Percentiles rank a stretch among this genome's conserved stretches.
Evolutionary conservation across 2,113 vertebrate genomes (phyloP).

Genomic region (Neolamprologus fasciatus): DNA sequence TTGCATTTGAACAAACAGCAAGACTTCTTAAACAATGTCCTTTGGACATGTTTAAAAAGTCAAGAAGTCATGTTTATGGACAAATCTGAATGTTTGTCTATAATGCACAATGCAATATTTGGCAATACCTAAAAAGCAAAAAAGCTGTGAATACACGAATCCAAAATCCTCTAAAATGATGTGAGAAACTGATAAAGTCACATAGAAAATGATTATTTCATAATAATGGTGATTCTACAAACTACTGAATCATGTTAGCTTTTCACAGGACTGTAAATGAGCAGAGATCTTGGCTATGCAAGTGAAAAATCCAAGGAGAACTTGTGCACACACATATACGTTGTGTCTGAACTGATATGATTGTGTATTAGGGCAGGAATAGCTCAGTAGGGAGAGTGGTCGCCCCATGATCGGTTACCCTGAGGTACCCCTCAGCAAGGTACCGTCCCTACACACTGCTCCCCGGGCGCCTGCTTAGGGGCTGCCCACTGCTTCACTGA

Average conservation of each 20-base stretch:
- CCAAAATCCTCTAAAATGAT: not conserved
- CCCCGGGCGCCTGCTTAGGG: not conserved
- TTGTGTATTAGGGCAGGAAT: not conserved
- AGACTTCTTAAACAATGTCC: not conserved
- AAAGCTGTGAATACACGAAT: not conserved
- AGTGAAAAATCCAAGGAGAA: constrained; percentile 1
- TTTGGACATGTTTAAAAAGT: not conserved
- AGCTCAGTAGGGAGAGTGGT: not conserved
- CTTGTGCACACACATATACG: not conserved
- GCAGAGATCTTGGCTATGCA: not conserved
- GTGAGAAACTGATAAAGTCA: not conserved
- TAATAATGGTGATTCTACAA: not conserved
- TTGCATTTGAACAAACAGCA: not conserved
- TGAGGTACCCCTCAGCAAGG: not conserved
- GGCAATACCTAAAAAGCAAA: not conserved
- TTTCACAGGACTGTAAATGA: not conserved
- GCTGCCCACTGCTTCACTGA: not conserved
- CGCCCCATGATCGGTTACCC: not conserved
- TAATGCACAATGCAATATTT: not conserved
- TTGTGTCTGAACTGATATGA: not conserved
- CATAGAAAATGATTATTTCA: not conserved
- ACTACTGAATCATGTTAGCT: not conserved
- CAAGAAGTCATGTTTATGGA: not conserved
- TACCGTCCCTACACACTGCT: not conserved
- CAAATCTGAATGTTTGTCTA: not conserved